Evolutionary conservation across 2,888 invertebrate genomes (phyloP).

Genomic region (Epinotia brunnichana): DNA sequence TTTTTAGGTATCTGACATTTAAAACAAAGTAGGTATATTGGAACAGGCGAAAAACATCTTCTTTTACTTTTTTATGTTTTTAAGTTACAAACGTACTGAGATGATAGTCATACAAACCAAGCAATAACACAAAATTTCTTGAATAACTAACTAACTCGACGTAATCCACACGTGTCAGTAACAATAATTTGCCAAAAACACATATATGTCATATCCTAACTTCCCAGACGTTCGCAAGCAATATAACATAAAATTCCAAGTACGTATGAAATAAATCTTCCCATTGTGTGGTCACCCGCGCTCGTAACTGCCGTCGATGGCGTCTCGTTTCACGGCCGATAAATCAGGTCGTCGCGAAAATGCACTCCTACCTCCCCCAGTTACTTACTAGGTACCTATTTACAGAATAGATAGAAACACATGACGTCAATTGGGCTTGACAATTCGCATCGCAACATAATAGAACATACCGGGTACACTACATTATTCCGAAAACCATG

Average conservation of each 20-base stretch:
- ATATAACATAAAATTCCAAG: neutral
- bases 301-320: slow-evolving; percentile 42
- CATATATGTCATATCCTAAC: neutral
- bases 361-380: slow-evolving; percentile 45
- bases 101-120: neutral
- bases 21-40: no score
- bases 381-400: no score
- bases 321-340: slow-evolving; percentile 51
- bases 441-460: no score
- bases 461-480: no score
- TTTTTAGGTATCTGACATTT: no score
- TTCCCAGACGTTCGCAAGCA: neutral
- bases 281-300: slow-evolving; percentile 20
- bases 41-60: no score
- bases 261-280: neutral
- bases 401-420: no score
- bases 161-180: neutral
- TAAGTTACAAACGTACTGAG: neutral
- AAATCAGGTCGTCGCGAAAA: slow-evolving; percentile 50
- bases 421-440: no score
- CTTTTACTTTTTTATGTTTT: neutral
- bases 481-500: no score
- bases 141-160: neutral
- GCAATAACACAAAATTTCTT: neutral
- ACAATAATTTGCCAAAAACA: neutral